Evolutionary conservation across 2,797 vertebrate species (phyloP).

Genomic region (Smutsia temminckii): DNA sequence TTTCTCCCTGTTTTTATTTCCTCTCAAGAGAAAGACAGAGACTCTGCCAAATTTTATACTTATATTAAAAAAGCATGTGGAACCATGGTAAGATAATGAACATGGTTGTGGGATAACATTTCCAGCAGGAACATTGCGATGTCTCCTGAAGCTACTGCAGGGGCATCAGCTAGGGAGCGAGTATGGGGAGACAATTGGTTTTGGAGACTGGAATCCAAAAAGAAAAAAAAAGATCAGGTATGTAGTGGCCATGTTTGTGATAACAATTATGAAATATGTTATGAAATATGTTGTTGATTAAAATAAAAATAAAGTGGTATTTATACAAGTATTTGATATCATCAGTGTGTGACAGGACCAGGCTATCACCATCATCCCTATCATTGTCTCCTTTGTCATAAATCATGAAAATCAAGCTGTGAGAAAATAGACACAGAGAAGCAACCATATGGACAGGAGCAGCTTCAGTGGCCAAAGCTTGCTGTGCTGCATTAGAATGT

Average conservation of each 20-base stretch:
- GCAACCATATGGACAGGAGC: not conserved
- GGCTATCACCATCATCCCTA: not conserved
- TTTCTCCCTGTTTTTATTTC: slow-evolving; percentile 7
- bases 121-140: not conserved
- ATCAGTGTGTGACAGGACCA: not conserved
- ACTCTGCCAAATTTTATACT: not conserved
- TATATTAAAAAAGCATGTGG: not conserved
- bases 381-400: slow-evolving; percentile 15
- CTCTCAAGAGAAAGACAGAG: not conserved
- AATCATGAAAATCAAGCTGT: not conserved
- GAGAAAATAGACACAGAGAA: not conserved
- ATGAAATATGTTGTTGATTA: not conserved
- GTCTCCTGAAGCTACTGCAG: not conserved
- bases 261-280: not conserved
- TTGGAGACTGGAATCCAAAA: not conserved
- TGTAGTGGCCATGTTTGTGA: not conserved
- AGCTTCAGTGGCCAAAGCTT: not conserved
- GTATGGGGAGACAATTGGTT: not conserved
- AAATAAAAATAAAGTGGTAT: not conserved
- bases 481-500: not conserved
- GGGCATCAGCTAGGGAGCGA: not conserved
- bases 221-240: not conserved
- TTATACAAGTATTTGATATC: not conserved
- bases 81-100: not conserved
- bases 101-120: not conserved